Evolutionary conservation across 2,888 invertebrate species (phyloP), one percentile per base, ranked within the genome.

Genomic region (Alloplasta piceator): DNA sequence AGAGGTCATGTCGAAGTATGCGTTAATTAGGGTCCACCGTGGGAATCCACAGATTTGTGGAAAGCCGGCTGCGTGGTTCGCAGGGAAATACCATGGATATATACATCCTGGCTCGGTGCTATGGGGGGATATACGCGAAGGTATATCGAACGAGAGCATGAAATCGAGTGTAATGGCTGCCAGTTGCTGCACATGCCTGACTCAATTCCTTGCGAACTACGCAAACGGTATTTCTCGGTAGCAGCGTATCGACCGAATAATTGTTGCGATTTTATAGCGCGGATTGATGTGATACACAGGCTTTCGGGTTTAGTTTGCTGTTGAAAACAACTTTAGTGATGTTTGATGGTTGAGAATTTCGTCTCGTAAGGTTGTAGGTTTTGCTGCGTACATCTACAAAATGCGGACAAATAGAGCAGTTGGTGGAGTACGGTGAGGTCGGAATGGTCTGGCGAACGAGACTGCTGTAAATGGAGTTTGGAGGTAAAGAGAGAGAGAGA

Each of bases 11-110:
- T 80, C 82, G 86, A 89, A 90, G 88, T 89, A 90, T 89, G 90
- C 90, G 87, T 87, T 90, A 90, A 91, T 91, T 90, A 90, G 87
- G 86, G 89, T 83, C 87, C 86, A 85, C 85, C 83, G 83, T 82
- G 85, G 87, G 86, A 90, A 90, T 89, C 88, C 87, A 85, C 85
- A 88, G 89, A 89, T 89, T 90, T 86, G 90, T 80, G 87, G 89
- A 82, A 81, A 85, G 82, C 87, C 86, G 7, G n/a, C 66, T 26
- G 64, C 50, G 56, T 43, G 76, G 61, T 64, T 71, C 50, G 67
- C 39, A 52, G 52, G 26, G 81, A 72, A 75, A 83, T 83, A 78
- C 81, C 73, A 70, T 60, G 39, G 55, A 70, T 55, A 71, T 41
- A 61, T 71, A 76, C 67, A 76, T 73, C 16, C 36, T 48, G 56